Conservation (phyloP, 23 tunicate genomes). For the Ascidia mentula region DNA sequence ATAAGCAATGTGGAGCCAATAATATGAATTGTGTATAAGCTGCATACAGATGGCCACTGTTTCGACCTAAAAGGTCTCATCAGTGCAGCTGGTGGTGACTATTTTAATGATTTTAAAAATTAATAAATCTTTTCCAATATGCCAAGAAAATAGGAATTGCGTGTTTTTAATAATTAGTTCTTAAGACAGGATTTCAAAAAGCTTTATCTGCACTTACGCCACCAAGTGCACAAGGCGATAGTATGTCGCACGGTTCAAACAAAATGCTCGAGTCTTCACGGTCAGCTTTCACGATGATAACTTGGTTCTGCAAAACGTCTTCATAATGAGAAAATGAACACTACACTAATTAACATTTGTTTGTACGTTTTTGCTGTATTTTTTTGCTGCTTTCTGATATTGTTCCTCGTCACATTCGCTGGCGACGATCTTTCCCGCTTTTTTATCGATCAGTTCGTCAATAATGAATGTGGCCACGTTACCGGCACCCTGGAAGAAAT, state of each 20-base stretch:
- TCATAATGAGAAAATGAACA: no score
- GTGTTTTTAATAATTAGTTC: no score
- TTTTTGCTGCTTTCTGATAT: neutral
- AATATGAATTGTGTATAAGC: no score
- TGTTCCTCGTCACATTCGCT: conserved; percentile 16
- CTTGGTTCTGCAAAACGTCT: neutral
- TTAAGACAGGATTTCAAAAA: no score
- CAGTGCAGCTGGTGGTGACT: no score
- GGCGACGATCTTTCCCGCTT: neutral
- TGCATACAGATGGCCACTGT: no score
- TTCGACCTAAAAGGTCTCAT: no score
- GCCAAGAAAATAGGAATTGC: no score
- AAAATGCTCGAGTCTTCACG: conserved; percentile 2
- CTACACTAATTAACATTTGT: no score
- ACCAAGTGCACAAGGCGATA: conserved; percentile 16
- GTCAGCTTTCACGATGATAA: neutral
- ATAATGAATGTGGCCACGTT: conserved; percentile 8
- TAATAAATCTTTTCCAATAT: no score
- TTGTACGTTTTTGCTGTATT: conserved; percentile 3
- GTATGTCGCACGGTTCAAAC: conserved; percentile 10
- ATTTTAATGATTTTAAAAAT: no score
- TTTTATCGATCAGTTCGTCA: neutral
- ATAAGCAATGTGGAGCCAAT: no score
- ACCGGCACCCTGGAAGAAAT: conserved; percentile 4
- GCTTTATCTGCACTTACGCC: conserved; percentile 15